Base-by-base conservation (phyloP, 2,797 vertebrate species). In the Sciurus carolinensis region DNA sequence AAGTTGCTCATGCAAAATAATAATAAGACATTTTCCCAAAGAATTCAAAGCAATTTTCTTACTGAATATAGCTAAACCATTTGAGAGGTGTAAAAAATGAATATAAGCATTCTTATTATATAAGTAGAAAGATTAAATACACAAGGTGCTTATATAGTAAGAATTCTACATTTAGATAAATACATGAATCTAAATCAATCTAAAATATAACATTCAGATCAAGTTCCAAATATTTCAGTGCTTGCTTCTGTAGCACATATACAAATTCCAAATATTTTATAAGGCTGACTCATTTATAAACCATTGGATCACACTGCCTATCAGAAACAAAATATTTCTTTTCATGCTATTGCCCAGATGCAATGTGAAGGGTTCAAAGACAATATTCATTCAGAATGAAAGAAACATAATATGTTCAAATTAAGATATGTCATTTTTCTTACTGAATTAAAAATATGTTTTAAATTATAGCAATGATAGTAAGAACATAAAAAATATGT, bases 81-180 rank as follows among this genome's bases (percentile, higher is more conserved):
- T 93, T 87, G 62, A 95, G 22, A 80, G 7, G 93, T 54, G 28
- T 14, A 52, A 39, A 28, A 77, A 94, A 86, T 93, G 5, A 66
- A 62, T 59, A 59, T 76, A 96, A 82, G 44, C 5, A 54, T 79
- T 66, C 36, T 1, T 22, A 85, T 54, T 85, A 71, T 24, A 59
- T 87, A 54, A 95, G 62, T 87, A 57, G 91, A 94, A 91, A 93
- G 24, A 50, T 30, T 9, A 96, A 81, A 91, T n/a, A 57, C 3
- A 50, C 4, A 15, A 62, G 13, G 33, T 83, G n/a, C 76, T 73
- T 73, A 91, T 69, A 24, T 9, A 88, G 76, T 83, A 80, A 82
- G 42, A 91, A 80, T 86, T 93, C 30, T 15, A 94, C 86, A 84
- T 72, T 50, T 86, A 89, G 66, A 86, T 72, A 77, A 95, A 92